A percentile compares a stretch with the other conserved stretches of the same genome.
phyloP scores from a whole-genome alignment of 1,140 invertebrate species.

The Neocloeon triangulifer region DNA sequence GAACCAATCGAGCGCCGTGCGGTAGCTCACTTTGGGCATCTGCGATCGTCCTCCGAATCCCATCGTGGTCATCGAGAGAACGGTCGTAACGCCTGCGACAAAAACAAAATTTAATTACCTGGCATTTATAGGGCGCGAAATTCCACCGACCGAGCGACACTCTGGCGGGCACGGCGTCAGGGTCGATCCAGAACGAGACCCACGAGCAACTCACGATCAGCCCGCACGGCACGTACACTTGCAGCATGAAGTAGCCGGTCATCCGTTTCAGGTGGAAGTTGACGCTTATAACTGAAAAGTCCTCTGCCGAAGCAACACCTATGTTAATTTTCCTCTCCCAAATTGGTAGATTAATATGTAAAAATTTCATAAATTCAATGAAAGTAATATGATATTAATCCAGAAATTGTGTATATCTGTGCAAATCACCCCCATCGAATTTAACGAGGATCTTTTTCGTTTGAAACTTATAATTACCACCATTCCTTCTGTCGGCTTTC shows the following conservation, averaged over 20 bases:
- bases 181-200: slow-evolving; percentile 39
- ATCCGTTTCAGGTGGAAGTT: slow-evolving; percentile 26
- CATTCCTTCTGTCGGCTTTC: too few species aligned
- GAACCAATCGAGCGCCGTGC: slow-evolving; percentile 34
- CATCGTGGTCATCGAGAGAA: slow-evolving; percentile 32
- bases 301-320: slow-evolving; percentile 14
- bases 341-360: too few species aligned
- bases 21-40: slow-evolving; percentile 30
- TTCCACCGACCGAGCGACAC: slow-evolving; percentile 27
- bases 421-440: too few species aligned
- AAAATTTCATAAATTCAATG: too few species aligned
- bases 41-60: slow-evolving; percentile 30
- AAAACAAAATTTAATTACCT: too few species aligned
- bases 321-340: too few species aligned
- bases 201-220: slow-evolving; percentile 37
- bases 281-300: slow-evolving; percentile 22
- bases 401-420: too few species aligned
- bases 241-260: slow-evolving; percentile 32
- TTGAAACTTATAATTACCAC: too few species aligned
- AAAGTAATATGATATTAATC: too few species aligned
- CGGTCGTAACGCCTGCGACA: slow-evolving; percentile 28
- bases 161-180: slow-evolving; percentile 31
- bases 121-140: too few species aligned
- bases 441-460: too few species aligned
- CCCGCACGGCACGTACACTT: slow-evolving; percentile 34